These are phyloP conservation scores for Papilio elwesi DNA, from an alignment of 2,888 invertebrate genomes.

Conservation along the genomic window DNA sequence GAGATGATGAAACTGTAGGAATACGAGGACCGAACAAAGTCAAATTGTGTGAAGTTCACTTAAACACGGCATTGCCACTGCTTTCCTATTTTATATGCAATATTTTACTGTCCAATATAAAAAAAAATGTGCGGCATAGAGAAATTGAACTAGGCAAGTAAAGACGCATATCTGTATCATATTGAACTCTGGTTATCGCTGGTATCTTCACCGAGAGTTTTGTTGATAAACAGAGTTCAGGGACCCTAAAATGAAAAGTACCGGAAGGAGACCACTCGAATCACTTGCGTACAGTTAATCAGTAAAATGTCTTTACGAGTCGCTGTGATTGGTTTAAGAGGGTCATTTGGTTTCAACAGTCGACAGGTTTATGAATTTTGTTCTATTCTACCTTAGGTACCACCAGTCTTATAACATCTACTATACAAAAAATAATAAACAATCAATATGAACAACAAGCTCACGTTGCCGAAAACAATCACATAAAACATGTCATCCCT, in stretches of 20 bases:
- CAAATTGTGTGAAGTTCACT: too few relatives aligned
- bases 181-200: not conserved
- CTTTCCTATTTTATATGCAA: too few relatives aligned
- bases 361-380: not conserved
- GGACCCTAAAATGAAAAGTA: constrained; percentile 32
- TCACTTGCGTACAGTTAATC: constrained; percentile 33
- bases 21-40: too few relatives aligned
- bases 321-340: constrained; percentile 23
- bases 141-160: not conserved
- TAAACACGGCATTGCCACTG: too few relatives aligned
- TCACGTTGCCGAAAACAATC: too few relatives aligned
- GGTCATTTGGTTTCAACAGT: not conserved
- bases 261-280: constrained; percentile 36
- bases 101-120: not conserved
- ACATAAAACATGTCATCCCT: too few relatives aligned
- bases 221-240: constrained; percentile 33
- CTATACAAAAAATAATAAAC: not conserved
- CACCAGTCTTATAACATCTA: not conserved
- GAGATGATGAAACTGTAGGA: too few relatives aligned
- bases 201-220: not conserved
- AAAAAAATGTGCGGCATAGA: not conserved
- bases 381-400: not conserved
- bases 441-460: not conserved
- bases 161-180: not conserved
- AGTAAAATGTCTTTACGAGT: constrained; percentile 28